These are phyloP conservation scores for Furcifer pardalis DNA, from an alignment of 2,797 vertebrate genomes.

Conservation along the genomic window DNA sequence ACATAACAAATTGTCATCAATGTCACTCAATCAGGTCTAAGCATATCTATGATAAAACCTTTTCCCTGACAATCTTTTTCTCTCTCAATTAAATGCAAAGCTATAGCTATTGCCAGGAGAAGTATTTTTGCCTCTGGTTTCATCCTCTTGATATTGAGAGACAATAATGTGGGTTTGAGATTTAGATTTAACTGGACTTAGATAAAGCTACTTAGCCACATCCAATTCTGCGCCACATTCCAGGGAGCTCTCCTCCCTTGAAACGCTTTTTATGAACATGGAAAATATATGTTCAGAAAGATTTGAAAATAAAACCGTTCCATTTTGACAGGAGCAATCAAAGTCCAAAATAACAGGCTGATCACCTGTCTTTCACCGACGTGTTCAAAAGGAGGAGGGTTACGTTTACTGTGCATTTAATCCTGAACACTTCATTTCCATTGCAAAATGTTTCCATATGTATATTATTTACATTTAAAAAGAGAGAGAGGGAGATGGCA, in stretches of 20 bases:
- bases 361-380: slow-evolving; percentile 63
- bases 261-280: not conserved
- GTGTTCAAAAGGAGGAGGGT: slow-evolving; percentile 63
- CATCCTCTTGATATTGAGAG: slow-evolving; percentile 18
- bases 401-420: slow-evolving; percentile 64
- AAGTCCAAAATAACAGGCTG: slow-evolving; percentile 68
- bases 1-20: slow-evolving; percentile 59
- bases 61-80: slow-evolving; percentile 4
- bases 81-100: slow-evolving; percentile 46
- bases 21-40: slow-evolving; percentile 57
- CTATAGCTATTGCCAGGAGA: slow-evolving; percentile 34
- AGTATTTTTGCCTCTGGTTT: slow-evolving; percentile 39
- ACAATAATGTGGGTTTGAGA: slow-evolving; percentile 38
- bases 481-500: slow-evolving; percentile 60
- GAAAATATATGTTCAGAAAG: not conserved
- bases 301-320: slow-evolving; percentile 63
- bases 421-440: slow-evolving; percentile 74
- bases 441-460: slow-evolving; percentile 73
- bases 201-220: slow-evolving; percentile 64
- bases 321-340: slow-evolving; percentile 74
- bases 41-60: slow-evolving; percentile 38
- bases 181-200: slow-evolving; percentile 47
- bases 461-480: slow-evolving; percentile 76
- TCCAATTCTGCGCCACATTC: not conserved
- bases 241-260: not conserved